Conservation (phyloP, 2,888 invertebrate genomes). For the Cheilosia vulpina region DNA sequence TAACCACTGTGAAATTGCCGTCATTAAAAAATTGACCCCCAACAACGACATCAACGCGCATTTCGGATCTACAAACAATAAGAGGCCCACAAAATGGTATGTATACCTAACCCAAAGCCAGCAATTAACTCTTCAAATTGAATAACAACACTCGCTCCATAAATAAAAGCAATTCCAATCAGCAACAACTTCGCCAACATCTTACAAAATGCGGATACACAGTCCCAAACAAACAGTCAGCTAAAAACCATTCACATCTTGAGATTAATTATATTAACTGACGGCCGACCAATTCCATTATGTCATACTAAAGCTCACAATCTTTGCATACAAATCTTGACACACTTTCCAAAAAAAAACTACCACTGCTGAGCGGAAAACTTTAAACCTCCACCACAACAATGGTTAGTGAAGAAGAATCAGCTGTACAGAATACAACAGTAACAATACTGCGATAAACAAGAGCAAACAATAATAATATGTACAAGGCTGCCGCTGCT, state of each 20-base stretch:
- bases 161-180: conserved; percentile 9
- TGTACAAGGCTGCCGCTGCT: not conserved
- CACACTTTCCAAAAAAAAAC: conserved; percentile 56
- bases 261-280: conserved; percentile 39
- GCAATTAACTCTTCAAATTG: not conserved
- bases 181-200: not conserved
- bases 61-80: not conserved
- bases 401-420: not conserved
- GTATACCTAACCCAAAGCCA: not conserved
- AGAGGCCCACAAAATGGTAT: not conserved
- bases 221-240: conserved; percentile 3
- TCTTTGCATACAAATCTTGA: conserved; percentile 67
- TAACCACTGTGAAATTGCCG: no score
- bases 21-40: no score
- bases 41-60: no score
- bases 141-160: not conserved
- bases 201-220: conserved; percentile 50
- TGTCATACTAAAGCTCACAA: conserved; percentile 36
- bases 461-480: conserved; percentile 6
- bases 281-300: conserved; percentile 30
- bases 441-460: conserved; percentile 11
- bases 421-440: not conserved
- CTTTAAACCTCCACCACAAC: conserved; percentile 19
- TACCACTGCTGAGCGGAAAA: not conserved
- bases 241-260: not conserved